Evolutionary conservation across 2,888 invertebrate genomes (phyloP).

Genomic region (Drosophila prolongata): DNA sequence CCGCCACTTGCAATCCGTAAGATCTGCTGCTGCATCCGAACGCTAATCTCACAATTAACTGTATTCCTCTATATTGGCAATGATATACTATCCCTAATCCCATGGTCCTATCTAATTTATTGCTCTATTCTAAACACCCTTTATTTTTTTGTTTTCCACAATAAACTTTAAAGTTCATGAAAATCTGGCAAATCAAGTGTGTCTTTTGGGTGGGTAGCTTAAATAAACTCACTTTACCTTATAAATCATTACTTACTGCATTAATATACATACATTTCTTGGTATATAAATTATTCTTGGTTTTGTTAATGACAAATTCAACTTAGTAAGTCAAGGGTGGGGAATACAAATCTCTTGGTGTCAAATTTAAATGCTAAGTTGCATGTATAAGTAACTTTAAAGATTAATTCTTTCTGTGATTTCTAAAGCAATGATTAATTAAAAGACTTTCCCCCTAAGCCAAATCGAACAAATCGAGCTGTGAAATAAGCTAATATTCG

Average conservation of each 20-base stretch:
- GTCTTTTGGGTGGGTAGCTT: not conserved
- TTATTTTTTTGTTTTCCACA: constrained; percentile 31
- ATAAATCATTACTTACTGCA: too few relatives aligned
- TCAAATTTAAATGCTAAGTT: too few relatives aligned
- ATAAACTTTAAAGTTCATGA: constrained; percentile 17
- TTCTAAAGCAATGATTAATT: not conserved
- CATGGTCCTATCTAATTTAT: constrained; percentile 32
- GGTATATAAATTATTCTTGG: too few relatives aligned
- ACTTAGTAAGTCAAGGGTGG: too few relatives aligned
- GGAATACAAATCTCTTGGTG: too few relatives aligned
- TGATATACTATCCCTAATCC: constrained; percentile 40
- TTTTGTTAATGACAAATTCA: too few relatives aligned
- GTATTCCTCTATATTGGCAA: constrained; percentile 60
- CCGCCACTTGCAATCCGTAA: not conserved
- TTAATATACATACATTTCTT: too few relatives aligned
- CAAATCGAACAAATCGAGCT: not conserved
- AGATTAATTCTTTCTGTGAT: too few relatives aligned
- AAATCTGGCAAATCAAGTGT: constrained; percentile 14
- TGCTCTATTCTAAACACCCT: constrained; percentile 9
- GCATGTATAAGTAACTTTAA: too few relatives aligned
- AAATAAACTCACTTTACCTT: too few relatives aligned
- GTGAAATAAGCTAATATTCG: not conserved
- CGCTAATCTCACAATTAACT: constrained; percentile 4
- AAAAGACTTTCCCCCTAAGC: not conserved
- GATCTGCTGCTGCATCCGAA: constrained; percentile 2